Conservation (phyloP, 2,113 vertebrate genomes). For the Carassius gibelio region DNA sequence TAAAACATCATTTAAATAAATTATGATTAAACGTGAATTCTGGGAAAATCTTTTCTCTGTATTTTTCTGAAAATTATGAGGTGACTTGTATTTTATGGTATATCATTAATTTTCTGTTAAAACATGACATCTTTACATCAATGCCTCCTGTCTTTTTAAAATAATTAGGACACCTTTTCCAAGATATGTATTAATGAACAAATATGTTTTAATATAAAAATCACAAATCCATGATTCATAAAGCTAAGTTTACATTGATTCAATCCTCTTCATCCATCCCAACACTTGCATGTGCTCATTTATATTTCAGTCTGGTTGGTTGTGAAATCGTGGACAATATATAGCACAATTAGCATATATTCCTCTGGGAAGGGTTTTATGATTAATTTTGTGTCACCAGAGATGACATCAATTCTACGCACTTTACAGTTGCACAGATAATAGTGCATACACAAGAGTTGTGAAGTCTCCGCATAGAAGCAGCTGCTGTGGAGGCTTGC, state of each 20-base stretch:
- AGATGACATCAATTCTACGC: slow-evolving; percentile 26
- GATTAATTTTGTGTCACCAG: slow-evolving; percentile 22
- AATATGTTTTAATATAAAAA: no score
- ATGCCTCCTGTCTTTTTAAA: no score
- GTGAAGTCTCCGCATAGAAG: slow-evolving; percentile 36
- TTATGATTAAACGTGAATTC: no score
- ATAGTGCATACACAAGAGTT: slow-evolving; percentile 14
- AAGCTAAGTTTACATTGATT: not conserved
- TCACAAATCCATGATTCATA: not conserved
- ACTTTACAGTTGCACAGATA: slow-evolving; percentile 15
- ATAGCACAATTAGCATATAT: slow-evolving; percentile 24
- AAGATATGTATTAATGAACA: no score
- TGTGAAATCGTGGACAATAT: not conserved
- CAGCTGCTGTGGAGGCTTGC: slow-evolving; percentile 59
- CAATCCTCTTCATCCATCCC: not conserved
- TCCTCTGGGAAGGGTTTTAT: not conserved
- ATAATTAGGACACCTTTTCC: no score
- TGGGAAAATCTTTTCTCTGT: no score
- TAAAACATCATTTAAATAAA: no score
- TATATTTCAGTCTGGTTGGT: not conserved
- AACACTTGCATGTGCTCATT: not conserved
- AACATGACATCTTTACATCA: no score
- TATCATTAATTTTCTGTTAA: no score
- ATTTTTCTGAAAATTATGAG: no score
- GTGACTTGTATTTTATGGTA: no score